Evolutionary conservation across 1,140 invertebrate species (phyloP).

Genomic region (Cyrtorhinus lividipennis): DNA sequence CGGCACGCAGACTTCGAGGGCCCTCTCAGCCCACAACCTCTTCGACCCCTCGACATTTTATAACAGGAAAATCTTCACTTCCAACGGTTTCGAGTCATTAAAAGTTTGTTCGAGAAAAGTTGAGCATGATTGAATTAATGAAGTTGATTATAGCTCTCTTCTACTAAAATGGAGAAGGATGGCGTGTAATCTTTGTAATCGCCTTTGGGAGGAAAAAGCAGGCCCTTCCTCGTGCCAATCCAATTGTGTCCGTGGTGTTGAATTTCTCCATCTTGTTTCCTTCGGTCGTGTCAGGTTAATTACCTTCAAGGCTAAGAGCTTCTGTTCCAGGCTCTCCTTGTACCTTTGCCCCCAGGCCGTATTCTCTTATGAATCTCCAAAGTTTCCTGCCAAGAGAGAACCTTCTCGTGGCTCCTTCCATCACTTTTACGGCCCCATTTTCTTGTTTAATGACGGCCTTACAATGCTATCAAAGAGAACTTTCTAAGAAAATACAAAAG

Average conservation of each 20-base stretch:
- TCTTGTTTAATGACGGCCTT: too few species aligned
- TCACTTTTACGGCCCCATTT: too few species aligned
- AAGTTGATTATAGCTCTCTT: not conserved
- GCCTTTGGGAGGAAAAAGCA: not conserved
- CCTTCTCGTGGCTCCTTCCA: too few species aligned
- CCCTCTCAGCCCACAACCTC: too few species aligned
- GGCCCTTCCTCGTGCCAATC: not conserved
- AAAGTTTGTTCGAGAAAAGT: not conserved
- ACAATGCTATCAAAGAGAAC: too few species aligned
- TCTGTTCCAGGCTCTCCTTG: not conserved
- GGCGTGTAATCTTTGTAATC: not conserved
- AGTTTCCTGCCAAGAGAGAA: too few species aligned
- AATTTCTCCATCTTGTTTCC: not conserved
- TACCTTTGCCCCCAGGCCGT: not conserved
- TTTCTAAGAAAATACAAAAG: too few species aligned
- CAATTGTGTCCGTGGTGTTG: not conserved
- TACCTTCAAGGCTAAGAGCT: not conserved
- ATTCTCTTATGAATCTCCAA: too few species aligned
- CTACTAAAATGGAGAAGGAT: not conserved
- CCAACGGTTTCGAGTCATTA: not conserved
- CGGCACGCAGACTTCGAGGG: too few species aligned
- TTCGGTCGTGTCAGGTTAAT: not conserved
- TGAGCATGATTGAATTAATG: not conserved
- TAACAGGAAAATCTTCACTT: not conserved
- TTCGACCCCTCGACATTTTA: not conserved